phyloP scores from a whole-genome alignment of 1,140 invertebrate species.

The Bicyclus anynana region DNA sequence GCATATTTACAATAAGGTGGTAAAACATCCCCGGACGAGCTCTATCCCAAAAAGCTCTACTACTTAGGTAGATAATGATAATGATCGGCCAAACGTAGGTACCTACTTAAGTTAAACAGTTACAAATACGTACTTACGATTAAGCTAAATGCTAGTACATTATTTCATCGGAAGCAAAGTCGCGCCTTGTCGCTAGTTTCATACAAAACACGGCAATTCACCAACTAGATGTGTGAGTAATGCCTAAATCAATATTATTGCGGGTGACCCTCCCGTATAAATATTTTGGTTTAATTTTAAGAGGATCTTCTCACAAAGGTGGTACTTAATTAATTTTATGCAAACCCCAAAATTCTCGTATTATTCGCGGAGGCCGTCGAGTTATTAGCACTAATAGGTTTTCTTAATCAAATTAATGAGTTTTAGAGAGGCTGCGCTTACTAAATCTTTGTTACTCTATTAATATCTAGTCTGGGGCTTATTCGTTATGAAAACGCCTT shows the following conservation, averaged over 20 bases:
- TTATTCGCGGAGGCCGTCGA: background rate
- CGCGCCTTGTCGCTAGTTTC: too few relatives aligned
- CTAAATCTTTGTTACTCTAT: background rate
- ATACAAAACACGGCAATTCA: too few relatives aligned
- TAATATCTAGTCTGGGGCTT: background rate
- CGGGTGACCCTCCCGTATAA: constrained; percentile 22
- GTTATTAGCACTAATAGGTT: constrained; percentile 16
- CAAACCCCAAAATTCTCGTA: constrained; percentile 21
- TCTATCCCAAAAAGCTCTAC: too few relatives aligned
- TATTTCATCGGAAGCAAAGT: too few relatives aligned
- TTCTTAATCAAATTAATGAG: constrained; percentile 9
- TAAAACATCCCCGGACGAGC: too few relatives aligned
- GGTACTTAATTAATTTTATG: constrained; percentile 33
- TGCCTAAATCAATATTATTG: constrained; percentile 24
- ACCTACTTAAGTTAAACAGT: too few relatives aligned
- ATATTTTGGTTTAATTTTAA: constrained; percentile 35
- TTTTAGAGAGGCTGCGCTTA: background rate
- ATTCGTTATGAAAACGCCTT: background rate
- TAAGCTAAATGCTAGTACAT: too few relatives aligned
- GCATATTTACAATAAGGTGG: too few relatives aligned
- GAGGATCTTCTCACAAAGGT: constrained; percentile 27
- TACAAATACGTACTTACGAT: too few relatives aligned
- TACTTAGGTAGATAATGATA: too few relatives aligned
- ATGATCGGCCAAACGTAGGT: too few relatives aligned
- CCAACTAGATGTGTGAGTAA: background rate